Conservation (phyloP, 2,113 vertebrate species). For the Oryctolagus cuniculus region mOryCun1.1 NC_091444.1:59382501-59383000, state of each 20-base stretch:
- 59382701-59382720: neutral
- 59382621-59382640: neutral
- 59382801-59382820: neutral
- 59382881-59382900: neutral
- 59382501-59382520: neutral
- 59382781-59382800: neutral
- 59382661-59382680: neutral
- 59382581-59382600: neutral
- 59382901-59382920: neutral
- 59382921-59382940: neutral
- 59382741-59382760: neutral
- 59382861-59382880: neutral
- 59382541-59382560: neutral
- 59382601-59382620: neutral
- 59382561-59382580: neutral
- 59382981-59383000: too few relatives aligned
- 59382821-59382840: neutral
- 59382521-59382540: neutral
- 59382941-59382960: neutral
- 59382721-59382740: neutral
- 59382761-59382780: fast-evolving
- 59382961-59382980: neutral
- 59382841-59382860: neutral
- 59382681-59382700: neutral
- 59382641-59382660: neutral